Evolutionary conservation across 2,797 vertebrate species (phyloP).

Genomic region (Arrhamphus sclerolepis): DNA sequence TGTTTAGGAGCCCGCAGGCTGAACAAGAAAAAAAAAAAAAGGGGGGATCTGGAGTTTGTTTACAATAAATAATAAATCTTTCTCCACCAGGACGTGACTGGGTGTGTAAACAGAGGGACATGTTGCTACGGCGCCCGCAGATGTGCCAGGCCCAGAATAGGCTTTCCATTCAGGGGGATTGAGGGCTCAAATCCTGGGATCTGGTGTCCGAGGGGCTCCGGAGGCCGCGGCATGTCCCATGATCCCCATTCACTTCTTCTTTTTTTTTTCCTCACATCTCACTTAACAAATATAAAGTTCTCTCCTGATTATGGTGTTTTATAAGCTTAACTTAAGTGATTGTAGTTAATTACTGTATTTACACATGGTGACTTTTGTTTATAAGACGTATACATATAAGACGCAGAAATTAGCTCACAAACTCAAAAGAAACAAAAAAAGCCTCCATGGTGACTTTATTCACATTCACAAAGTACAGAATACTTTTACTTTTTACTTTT

Average conservation of each 20-base stretch:
- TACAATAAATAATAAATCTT: conserved; percentile 66
- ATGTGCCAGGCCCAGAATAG: conserved; percentile 78
- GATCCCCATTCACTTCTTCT: conserved; percentile 40
- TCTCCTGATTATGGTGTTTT: too few relatives aligned
- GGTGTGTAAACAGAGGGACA: conserved; percentile 77
- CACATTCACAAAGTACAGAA: too few relatives aligned
- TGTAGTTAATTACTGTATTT: too few relatives aligned
- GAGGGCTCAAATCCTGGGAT: conserved; percentile 80
- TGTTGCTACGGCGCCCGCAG: conserved; percentile 77
- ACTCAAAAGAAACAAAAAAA: too few relatives aligned
- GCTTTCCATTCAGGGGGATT: conserved; percentile 69
- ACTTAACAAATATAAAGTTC: background rate
- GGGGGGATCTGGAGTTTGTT: conserved; percentile 28
- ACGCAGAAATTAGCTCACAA: too few relatives aligned
- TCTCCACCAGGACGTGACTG: conserved; percentile 50
- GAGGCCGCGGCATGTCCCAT: conserved; percentile 19
- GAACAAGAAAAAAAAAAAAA: background rate
- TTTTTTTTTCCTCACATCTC: conserved; percentile 3
- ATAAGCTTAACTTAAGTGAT: too few relatives aligned
- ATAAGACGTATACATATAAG: too few relatives aligned
- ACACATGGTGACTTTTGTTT: too few relatives aligned
- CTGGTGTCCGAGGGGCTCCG: conserved; percentile 70
- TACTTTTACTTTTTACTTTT: too few relatives aligned
- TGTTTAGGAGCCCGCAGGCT: too few relatives aligned
- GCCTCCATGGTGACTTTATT: too few relatives aligned